Evolutionary conservation across 2,797 vertebrate genomes (phyloP), one percentile per base, ranked within the genome.

Genomic region (Morus bassanus): DNA sequence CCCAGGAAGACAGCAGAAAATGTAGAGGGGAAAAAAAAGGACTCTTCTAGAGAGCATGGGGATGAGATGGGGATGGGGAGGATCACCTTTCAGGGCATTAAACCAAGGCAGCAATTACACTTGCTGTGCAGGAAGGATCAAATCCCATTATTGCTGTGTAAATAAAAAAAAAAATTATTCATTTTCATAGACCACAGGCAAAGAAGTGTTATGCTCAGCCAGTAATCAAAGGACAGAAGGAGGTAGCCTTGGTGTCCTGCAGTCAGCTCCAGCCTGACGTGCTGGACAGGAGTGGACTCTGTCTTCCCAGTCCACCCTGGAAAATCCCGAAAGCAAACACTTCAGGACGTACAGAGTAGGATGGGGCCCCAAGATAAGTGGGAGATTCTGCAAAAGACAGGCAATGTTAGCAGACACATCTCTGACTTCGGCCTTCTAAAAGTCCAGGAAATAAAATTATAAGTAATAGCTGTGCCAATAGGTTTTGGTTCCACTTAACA

Each of bases 381-480:
- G 80, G 50, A 68, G 18, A 35, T 82, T 76, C 56, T 74, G 64
- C 39, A 91, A 80, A 94, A 74, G 78, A 41, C 31, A 45, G 14
- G 50, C 59, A n/a, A 10, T 41, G 13, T 53, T 69, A 80, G 59
- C 60, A 93, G 43, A 61, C 16, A 31, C 11, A 10, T 53, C 59
- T 68, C 63, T 54, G 69, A 33, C 54, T 84, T 75, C 39, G 35
- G 61, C 50, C 48, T 89, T 85, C 69, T 85, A 53, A 89, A 96
- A 89, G 28, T 11, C 24, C 30, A 50, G 35, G 18, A 91, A 92
- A 50, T 54, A 72, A 65, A 91, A 91, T 56, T 37, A 43, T 60
- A 93, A 93, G 91, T 83, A 91, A 75, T 46, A 75, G 30, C 57
- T 65, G n/a, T 61, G 37, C 15, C 85, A 85, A 53, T 18, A 88